Evolutionary conservation across 2,113 vertebrate species (phyloP).

Genomic region (Euleptes europaea): DNA sequence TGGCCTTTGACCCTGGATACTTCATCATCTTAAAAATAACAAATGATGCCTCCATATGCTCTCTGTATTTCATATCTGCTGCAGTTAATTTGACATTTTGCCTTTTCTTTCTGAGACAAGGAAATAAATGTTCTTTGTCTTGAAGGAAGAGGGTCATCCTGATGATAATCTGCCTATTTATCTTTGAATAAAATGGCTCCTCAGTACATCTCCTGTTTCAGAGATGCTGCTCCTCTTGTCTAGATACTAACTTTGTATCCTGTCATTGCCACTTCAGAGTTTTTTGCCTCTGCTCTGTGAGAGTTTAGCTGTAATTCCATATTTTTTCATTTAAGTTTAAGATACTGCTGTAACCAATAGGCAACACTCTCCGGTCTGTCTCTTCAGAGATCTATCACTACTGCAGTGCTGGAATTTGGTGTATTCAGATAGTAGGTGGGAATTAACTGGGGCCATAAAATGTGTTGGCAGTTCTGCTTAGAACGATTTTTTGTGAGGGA

Average conservation of each 20-base stretch:
- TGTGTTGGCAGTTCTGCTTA: not conserved
- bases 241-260: not conserved
- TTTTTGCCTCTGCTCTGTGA: not conserved
- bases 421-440: not conserved
- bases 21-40: not conserved
- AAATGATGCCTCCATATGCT: not conserved
- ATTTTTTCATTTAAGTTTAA: not conserved
- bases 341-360: not conserved
- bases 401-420: not conserved
- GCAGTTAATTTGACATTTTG: conserved; percentile 17
- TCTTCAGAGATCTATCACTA: not conserved
- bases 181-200: conserved; percentile 34
- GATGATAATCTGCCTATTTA: not conserved
- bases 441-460: not conserved
- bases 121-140: conserved; percentile 17
- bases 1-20: not conserved
- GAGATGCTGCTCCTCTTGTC: not conserved
- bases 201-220: not conserved
- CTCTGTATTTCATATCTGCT: not conserved
- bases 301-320: conserved; percentile 10
- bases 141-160: not conserved
- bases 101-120: not conserved
- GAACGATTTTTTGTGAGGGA: no score
- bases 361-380: not conserved
- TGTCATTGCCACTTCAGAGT: not conserved